phyloP scores from a whole-genome alignment of 2,888 invertebrate genomes.

The Cenopis cana region DNA sequence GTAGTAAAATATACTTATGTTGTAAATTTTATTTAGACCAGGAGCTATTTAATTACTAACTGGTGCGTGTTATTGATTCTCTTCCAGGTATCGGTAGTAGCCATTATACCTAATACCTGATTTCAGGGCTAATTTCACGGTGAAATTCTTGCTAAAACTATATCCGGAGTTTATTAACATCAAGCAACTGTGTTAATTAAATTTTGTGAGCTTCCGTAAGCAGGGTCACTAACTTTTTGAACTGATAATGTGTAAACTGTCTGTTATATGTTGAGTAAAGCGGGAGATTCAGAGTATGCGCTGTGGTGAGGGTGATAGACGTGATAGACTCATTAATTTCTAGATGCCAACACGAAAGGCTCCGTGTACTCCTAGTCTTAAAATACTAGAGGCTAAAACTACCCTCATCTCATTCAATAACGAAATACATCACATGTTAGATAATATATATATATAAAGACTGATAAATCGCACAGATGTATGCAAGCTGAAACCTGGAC shows the following conservation, averaged over 20 bases:
- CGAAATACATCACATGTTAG: too few relatives aligned
- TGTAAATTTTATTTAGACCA: conserved; percentile 11
- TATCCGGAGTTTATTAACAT: background rate
- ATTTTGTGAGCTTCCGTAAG: background rate
- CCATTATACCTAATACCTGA: background rate
- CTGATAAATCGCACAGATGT: too few relatives aligned
- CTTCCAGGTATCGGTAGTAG: conserved; percentile 9
- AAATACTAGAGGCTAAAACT: too few relatives aligned
- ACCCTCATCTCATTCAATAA: too few relatives aligned
- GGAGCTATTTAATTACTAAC: conserved; percentile 16
- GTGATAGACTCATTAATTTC: too few relatives aligned
- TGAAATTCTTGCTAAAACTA: conserved; percentile 10
- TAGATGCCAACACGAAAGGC: too few relatives aligned
- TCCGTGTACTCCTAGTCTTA: too few relatives aligned
- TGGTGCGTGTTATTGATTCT: conserved; percentile 6
- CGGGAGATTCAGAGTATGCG: too few relatives aligned
- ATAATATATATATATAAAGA: too few relatives aligned
- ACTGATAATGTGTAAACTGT: background rate
- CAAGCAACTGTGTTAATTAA: background rate
- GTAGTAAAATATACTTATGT: background rate
- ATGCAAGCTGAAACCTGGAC: too few relatives aligned
- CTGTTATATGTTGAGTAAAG: too few relatives aligned
- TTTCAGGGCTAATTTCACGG: conserved; percentile 22
- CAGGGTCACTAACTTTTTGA: background rate
- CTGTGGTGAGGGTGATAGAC: too few relatives aligned